A percentile compares a stretch with the other conserved stretches of the same genome.
These are phyloP conservation scores for Setipinna tenuifilis DNA, from an alignment of 2,797 vertebrate species.

Conservation along the genomic window DNA sequence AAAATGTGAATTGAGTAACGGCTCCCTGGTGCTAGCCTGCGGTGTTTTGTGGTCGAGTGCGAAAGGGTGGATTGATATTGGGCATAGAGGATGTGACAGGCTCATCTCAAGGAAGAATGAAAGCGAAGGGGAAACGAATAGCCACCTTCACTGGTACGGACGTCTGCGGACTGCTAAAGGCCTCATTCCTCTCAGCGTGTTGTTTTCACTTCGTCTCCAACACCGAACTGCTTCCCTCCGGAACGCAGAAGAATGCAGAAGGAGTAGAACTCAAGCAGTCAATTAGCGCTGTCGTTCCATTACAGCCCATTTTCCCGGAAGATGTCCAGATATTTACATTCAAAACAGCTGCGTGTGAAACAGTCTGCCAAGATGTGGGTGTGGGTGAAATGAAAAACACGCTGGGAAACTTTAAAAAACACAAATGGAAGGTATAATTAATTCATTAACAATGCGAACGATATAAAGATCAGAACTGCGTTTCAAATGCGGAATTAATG, in stretches of 20 bases:
- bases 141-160: slow-evolving; percentile 65
- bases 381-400: slow-evolving; percentile 43
- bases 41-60: slow-evolving; percentile 74
- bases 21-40: slow-evolving; percentile 70
- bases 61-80: slow-evolving; percentile 73
- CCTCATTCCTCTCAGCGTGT: slow-evolving; percentile 24
- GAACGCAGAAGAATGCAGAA: slow-evolving; percentile 15
- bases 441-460: slow-evolving; percentile 42
- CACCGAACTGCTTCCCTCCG: not conserved
- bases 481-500: slow-evolving; percentile 42
- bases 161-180: slow-evolving; percentile 30
- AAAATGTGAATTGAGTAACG: slow-evolving; percentile 78
- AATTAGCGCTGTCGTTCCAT: not conserved
- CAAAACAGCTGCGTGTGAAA: slow-evolving; percentile 34
- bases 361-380: slow-evolving; percentile 67
- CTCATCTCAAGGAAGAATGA: slow-evolving; percentile 75
- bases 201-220: not conserved
- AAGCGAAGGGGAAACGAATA: slow-evolving; percentile 55
- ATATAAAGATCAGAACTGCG: slow-evolving; percentile 44
- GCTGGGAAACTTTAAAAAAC: not conserved
- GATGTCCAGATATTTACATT: slow-evolving; percentile 24
- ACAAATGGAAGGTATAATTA: slow-evolving; percentile 43
- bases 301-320: not conserved
- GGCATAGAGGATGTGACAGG: slow-evolving; percentile 74
- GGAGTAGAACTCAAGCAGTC: not conserved